Evolutionary conservation across 2,113 vertebrate species (phyloP), one percentile per base, ranked within the genome.

Genomic region (Puntigrus tetrazona): DNA sequence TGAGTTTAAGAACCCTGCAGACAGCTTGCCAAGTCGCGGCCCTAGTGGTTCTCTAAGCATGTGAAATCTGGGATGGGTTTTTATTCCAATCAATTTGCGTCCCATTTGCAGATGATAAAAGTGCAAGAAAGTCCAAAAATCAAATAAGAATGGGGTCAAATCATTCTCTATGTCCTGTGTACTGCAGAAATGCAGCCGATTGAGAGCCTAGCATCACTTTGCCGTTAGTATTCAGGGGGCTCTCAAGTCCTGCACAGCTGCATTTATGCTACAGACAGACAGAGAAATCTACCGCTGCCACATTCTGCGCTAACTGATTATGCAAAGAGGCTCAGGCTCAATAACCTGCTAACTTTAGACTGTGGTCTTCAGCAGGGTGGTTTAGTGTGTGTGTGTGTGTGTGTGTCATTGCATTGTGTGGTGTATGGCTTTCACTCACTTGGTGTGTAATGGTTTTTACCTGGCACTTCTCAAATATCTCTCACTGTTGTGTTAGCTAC

Each of bases 401-500:
- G 63, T 82, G 47, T 57, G 50, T 70, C 11, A 29, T 11, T 70
- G 67, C 65, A 70, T 1, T 27, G n/a, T 83, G 69, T 55, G 52
- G 45, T 34, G 31, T 45, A 80, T 59, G 20, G 82, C 86, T 67
- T 57, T 70, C 78, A 72, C 73, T 47, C 55, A 52, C 72, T 79
- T 59, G 38, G 80, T 55, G 72, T 83, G 81, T 65, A 81, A 82
- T 75, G 31, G 65, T 81, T 69, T 59, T 85, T 86, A 87, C 88
- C 89, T 92, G 92, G 88, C 91, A 92, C 88, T 84, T 89, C 89
- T 91, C 91, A 91, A 92, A 87, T 82, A 90, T 87, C 92, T 90
- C 92, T 91, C 90, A 93, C 92, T 93, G 81, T 45, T 81, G 88
- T 93, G 93, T 93, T 93, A 93, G 91, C 6, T 59, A 27, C 20